Percentiles rank a stretch among this genome's conserved stretches.
phyloP scores from a whole-genome alignment of 2,888 invertebrate species.

The Temnothorax rugatulus region DNA sequence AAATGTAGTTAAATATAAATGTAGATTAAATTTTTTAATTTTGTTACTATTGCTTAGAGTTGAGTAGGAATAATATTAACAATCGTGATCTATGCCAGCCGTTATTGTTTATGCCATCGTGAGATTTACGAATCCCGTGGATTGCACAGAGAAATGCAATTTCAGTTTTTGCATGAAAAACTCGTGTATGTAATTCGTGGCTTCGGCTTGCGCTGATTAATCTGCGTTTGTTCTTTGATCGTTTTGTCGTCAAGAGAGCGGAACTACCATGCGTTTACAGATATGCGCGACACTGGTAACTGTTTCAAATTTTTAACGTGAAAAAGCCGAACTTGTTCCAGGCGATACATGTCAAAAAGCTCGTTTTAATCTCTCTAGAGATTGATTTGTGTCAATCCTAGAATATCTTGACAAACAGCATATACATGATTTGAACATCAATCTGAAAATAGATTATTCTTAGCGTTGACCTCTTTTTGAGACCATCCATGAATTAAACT shows the following conservation, averaged over 20 bases:
- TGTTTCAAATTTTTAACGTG: constrained; percentile 36
- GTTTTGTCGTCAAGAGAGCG: constrained; percentile 29
- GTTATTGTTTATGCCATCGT: constrained; percentile 56
- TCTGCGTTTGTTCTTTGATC: constrained; percentile 53
- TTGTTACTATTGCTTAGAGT: constrained; percentile 27
- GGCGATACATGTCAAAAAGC: neutral
- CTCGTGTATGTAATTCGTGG: constrained; percentile 11
- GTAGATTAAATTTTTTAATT: constrained; percentile 3
- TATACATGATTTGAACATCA: neutral
- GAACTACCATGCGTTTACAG: constrained; percentile 33
- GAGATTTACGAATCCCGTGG: constrained; percentile 43
- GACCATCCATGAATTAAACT: constrained; percentile 19
- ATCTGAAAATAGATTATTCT: constrained; percentile 7
- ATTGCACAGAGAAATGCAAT: constrained; percentile 54
- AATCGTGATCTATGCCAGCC: constrained; percentile 58
- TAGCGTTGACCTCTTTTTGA: neutral
- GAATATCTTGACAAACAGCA: neutral
- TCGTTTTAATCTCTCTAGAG: neutral
- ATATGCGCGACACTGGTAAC: neutral
- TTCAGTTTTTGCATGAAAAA: constrained; percentile 60
- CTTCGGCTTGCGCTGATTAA: constrained; percentile 7
- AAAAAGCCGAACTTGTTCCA: neutral
- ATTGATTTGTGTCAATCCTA: neutral
- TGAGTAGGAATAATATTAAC: constrained; percentile 18
- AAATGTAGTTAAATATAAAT: neutral